A percentile compares a stretch with the other conserved stretches of the same genome.
Conservation (phyloP, 2,113 vertebrate species). For the Prunella fulvescens region DNA sequence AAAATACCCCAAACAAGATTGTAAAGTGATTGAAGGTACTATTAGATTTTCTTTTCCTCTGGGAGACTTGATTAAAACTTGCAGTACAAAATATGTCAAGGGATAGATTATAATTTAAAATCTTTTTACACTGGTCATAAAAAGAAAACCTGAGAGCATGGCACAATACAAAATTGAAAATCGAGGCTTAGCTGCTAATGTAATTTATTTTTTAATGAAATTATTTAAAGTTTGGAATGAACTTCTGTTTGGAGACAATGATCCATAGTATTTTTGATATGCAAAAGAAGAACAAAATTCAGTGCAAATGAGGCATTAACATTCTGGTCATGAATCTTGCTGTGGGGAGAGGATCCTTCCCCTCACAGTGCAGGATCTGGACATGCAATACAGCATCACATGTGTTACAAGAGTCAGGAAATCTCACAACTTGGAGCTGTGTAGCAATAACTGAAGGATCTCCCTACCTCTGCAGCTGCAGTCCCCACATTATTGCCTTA, state of each 20-base stretch:
- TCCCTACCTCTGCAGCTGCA: neutral
- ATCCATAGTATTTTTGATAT: slow-evolving; percentile 32
- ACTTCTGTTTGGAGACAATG: slow-evolving; percentile 58
- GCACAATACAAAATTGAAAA: slow-evolving; percentile 50
- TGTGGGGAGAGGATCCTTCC: neutral
- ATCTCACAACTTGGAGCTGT: neutral
- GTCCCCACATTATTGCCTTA: neutral
- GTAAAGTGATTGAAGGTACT: slow-evolving; percentile 19
- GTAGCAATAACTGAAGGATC: neutral
- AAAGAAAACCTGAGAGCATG: slow-evolving; percentile 44
- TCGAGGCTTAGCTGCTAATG: slow-evolving; percentile 27
- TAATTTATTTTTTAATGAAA: slow-evolving; percentile 65
- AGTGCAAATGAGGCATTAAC: neutral
- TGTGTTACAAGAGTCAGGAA: neutral
- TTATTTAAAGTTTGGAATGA: slow-evolving; percentile 54
- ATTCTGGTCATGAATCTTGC: neutral
- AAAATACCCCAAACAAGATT: slow-evolving; percentile 5
- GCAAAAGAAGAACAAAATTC: neutral
- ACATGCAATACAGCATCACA: neutral
- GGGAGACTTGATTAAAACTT: slow-evolving; percentile 53
- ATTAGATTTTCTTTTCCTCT: slow-evolving; percentile 40
- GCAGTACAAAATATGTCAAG: slow-evolving; percentile 25
- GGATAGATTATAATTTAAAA: slow-evolving; percentile 57
- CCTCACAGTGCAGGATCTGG: neutral
- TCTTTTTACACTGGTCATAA: slow-evolving; percentile 39